Evolutionary conservation across 2,888 invertebrate genomes (phyloP).

Genomic region (Elysia crispata): DNA sequence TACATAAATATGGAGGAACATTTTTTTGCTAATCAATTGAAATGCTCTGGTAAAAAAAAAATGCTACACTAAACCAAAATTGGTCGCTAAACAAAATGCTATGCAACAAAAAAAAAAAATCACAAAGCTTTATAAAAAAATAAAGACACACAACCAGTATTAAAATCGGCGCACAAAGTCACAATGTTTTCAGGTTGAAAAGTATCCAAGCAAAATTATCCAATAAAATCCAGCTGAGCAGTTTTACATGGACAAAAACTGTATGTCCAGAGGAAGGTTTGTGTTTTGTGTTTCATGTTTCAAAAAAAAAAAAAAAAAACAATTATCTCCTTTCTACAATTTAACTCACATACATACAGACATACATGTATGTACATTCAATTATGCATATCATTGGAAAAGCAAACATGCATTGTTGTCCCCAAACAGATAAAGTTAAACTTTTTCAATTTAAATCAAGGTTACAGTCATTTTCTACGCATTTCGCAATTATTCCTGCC

Average conservation of each 20-base stretch:
- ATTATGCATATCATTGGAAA: background rate
- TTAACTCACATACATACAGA: no score
- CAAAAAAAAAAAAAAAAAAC: no score
- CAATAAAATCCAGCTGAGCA: slow-evolving; percentile 43
- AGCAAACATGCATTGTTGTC: slow-evolving; percentile 12
- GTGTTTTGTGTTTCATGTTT: no score
- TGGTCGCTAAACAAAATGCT: background rate
- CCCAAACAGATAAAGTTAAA: slow-evolving; percentile 11
- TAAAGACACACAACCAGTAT: slow-evolving; percentile 3
- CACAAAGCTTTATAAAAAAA: background rate
- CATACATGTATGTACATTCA: no score
- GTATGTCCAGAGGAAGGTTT: slow-evolving; percentile 44
- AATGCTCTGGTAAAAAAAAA: background rate
- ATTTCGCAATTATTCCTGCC: no score
- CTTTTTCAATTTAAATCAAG: slow-evolving; percentile 6
- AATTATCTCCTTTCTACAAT: no score
- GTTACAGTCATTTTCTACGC: background rate
- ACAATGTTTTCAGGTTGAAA: background rate
- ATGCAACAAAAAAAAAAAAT: background rate
- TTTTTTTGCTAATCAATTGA: no score
- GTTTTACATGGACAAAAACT: slow-evolving; percentile 38
- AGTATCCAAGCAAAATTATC: slow-evolving; percentile 34
- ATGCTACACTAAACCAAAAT: background rate
- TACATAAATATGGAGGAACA: no score
- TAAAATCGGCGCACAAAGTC: background rate